Evolutionary conservation across 1,140 invertebrate genomes (phyloP).

Genomic region (Mercenaria mercenaria): DNA sequence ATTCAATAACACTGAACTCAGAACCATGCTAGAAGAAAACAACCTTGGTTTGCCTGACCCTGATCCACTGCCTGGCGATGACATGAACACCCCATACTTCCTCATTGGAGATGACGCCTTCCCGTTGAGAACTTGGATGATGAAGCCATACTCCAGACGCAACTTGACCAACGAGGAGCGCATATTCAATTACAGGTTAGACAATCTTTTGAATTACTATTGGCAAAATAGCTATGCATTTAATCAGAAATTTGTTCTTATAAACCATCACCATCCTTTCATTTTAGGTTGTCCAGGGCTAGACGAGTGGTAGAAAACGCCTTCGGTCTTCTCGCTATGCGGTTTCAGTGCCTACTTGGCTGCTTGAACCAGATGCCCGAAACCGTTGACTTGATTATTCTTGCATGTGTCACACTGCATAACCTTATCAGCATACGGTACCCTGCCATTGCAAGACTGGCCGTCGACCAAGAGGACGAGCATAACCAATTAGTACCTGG

Average conservation of each 20-base stretch:
- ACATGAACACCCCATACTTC: slow-evolving; percentile 61
- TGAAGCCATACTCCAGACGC: slow-evolving; percentile 80
- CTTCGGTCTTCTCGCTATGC: slow-evolving; percentile 73
- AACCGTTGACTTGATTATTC: slow-evolving; percentile 12
- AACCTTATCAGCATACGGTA: slow-evolving; percentile 26
- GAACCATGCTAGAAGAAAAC: slow-evolving; percentile 58
- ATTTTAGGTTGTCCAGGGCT: slow-evolving; percentile 75
- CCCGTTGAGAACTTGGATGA: slow-evolving; percentile 66
- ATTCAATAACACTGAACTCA: slow-evolving; percentile 52
- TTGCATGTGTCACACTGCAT: slow-evolving; percentile 30
- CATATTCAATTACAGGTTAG: slow-evolving; percentile 86
- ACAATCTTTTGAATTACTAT: slow-evolving; percentile 23
- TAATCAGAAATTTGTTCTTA: no score
- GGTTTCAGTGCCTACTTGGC: slow-evolving; percentile 45
- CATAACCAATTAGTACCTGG: slow-evolving; percentile 17
- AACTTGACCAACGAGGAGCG: slow-evolving; percentile 70
- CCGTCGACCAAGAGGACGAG: slow-evolving; percentile 31
- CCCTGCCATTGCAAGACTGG: slow-evolving; percentile 12
- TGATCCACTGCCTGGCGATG: slow-evolving; percentile 47
- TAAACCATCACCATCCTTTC: no score
- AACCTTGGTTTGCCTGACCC: slow-evolving; percentile 72
- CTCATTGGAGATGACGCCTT: slow-evolving; percentile 79
- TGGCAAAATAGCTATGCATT: not conserved
- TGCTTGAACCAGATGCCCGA: slow-evolving; percentile 33
- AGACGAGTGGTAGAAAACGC: slow-evolving; percentile 82